phyloP scores from a whole-genome alignment of 2,113 vertebrate genomes.

The Gallinago media region DNA sequence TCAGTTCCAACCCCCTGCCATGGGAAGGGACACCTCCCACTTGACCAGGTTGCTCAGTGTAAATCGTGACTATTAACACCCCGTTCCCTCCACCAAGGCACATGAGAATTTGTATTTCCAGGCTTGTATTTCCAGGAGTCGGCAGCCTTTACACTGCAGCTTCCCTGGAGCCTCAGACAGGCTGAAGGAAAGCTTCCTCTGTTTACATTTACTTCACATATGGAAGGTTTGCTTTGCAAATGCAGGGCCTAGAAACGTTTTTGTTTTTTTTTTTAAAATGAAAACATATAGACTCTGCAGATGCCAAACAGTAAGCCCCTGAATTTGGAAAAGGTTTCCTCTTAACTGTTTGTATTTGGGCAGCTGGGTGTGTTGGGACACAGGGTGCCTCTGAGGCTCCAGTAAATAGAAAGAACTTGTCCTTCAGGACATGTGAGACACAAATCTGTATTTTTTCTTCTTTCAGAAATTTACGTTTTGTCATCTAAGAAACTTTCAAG shows the following conservation, averaged over 20 bases:
- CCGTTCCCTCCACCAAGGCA: not conserved
- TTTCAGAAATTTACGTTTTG: not conserved
- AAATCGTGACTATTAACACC: not conserved
- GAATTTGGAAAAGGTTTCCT: not conserved
- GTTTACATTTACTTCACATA: not conserved
- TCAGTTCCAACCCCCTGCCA: too few relatives aligned
- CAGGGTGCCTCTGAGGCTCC: not conserved
- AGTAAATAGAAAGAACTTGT: not conserved
- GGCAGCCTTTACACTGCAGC: not conserved
- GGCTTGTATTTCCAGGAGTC: not conserved
- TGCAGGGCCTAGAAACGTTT: not conserved
- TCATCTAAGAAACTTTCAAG: not conserved
- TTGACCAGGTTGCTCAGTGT: too few relatives aligned
- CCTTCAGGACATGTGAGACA: not conserved
- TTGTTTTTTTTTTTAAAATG: not conserved
- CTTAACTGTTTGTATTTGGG: not conserved
- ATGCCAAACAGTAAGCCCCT: not conserved
- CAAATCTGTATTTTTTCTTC: not conserved
- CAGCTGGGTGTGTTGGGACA: not conserved
- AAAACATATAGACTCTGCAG: not conserved
- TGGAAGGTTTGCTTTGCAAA: slow-evolving; percentile 25
- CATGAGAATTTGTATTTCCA: accelerated
- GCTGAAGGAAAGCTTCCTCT: not conserved
- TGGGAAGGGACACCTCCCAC: too few relatives aligned
- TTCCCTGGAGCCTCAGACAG: not conserved